Evolutionary conservation across 2,888 invertebrate species (phyloP).

Genomic region (Nephrocerus scutellatus): DNA sequence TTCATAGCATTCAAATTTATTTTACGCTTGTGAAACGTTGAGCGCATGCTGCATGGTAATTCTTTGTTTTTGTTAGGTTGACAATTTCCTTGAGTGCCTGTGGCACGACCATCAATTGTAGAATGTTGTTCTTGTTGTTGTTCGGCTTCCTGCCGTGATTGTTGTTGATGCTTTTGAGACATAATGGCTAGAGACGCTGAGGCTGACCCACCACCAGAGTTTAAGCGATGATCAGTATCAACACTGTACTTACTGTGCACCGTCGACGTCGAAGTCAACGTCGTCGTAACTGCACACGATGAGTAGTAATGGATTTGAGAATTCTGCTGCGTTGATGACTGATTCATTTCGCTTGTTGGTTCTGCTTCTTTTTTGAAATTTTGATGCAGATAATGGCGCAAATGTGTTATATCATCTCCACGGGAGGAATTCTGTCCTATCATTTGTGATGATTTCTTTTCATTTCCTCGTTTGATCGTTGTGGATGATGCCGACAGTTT

Average conservation of each 20-base stretch:
- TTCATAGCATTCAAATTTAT: slow-evolving; percentile 40
- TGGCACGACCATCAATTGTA: slow-evolving; percentile 13
- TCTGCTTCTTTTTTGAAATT: slow-evolving; percentile 23
- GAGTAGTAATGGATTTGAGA: no score
- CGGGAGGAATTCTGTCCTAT: no score
- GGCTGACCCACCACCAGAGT: slow-evolving; percentile 44
- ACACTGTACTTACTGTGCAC: background rate
- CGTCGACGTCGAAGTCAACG: no score
- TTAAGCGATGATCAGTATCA: no score
- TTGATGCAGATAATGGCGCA: slow-evolving; percentile 51
- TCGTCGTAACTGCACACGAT: no score
- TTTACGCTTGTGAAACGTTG: slow-evolving; percentile 38
- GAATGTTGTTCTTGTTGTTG: slow-evolving; percentile 20
- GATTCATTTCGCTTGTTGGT: no score
- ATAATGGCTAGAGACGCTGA: slow-evolving; percentile 47
- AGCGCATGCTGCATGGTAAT: slow-evolving; percentile 13
- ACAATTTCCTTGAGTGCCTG: no score
- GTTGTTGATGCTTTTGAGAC: slow-evolving; percentile 46
- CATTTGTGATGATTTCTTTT: no score
- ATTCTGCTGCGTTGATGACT: no score
- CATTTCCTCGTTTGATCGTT: no score
- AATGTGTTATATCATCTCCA: slow-evolving; percentile 64
- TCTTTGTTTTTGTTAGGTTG: no score
- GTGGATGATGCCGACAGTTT: no score
- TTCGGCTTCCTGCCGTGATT: slow-evolving; percentile 25